phyloP scores from a whole-genome alignment of 2,797 vertebrate genomes.

The Hippoglossus hippoglossus region DNA sequence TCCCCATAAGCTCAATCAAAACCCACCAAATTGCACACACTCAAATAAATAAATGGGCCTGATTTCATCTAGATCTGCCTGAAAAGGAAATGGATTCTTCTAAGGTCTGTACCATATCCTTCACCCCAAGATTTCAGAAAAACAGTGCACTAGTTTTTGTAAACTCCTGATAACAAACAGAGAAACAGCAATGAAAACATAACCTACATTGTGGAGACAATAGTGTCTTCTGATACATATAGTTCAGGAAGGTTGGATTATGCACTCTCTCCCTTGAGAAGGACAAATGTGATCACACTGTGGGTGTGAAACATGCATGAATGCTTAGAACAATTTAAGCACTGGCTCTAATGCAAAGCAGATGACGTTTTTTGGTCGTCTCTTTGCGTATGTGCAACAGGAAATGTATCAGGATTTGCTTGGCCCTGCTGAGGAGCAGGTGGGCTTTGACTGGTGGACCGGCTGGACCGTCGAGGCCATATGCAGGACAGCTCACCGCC shows the following conservation, averaged over 20 bases:
- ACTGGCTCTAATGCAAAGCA: conserved; percentile 40
- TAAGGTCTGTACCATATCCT: no score
- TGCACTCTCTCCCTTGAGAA: conserved; percentile 29
- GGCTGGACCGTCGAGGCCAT: conserved; percentile 45
- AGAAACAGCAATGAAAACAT: no score
- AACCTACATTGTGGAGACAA: no score
- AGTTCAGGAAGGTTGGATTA: conserved; percentile 18
- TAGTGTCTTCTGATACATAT: no score
- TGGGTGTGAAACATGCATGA: conserved; percentile 67
- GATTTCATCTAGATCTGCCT: no score
- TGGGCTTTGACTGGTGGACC: conserved; percentile 35
- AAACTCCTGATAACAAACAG: no score
- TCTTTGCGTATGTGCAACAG: conserved; percentile 16
- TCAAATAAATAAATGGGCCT: no score
- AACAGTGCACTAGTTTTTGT: no score
- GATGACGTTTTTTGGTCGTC: conserved; percentile 41
- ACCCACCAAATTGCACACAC: no score
- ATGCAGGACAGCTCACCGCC: conserved; percentile 51
- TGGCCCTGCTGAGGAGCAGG: conserved; percentile 63
- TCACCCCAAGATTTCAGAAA: no score
- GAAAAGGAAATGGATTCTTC: no score
- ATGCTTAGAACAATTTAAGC: conserved; percentile 59
- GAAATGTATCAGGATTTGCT: conserved; percentile 22
- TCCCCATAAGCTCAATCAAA: no score
- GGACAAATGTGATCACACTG: conserved; percentile 66